Percentiles rank a stretch among this genome's conserved stretches.
phyloP scores from a whole-genome alignment of 2,113 vertebrate genomes.

The Phalacrocorax pelagicus region DNA sequence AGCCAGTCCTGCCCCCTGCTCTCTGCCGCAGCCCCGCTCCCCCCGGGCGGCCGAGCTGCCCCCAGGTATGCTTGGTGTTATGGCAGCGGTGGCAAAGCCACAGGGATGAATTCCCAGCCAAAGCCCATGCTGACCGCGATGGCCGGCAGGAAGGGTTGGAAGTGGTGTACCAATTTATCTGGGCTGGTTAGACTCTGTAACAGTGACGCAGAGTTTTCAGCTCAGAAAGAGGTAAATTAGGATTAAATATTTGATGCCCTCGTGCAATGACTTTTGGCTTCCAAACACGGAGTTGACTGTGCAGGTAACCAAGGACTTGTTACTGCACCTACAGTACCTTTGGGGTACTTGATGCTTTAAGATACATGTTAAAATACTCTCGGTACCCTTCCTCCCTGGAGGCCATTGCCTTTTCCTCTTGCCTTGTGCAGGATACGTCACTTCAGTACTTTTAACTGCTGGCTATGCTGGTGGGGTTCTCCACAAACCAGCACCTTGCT shows the following conservation, averaged over 20 bases:
- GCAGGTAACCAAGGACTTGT: background rate
- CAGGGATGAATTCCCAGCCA: background rate
- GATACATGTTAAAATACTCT: background rate
- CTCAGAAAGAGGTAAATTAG: background rate
- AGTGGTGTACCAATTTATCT: background rate
- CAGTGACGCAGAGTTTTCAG: background rate
- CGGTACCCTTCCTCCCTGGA: background rate
- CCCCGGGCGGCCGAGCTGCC: background rate
- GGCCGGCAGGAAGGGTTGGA: background rate
- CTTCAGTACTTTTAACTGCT: background rate
- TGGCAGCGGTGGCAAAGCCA: background rate
- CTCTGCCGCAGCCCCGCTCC: background rate
- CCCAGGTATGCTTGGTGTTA: background rate
- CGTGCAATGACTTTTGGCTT: background rate
- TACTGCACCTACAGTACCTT: background rate
- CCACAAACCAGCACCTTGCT: background rate
- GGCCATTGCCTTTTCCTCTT: background rate
- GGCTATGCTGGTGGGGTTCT: background rate
- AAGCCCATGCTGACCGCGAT: background rate
- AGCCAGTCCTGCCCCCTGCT: background rate
- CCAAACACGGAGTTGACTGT: background rate
- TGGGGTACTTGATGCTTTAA: background rate
- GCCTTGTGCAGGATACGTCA: background rate
- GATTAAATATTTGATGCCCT: background rate
- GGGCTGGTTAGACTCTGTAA: background rate